Evolutionary conservation across 2,888 invertebrate species (phyloP).

Genomic region (Blastobasis adustella): DNA sequence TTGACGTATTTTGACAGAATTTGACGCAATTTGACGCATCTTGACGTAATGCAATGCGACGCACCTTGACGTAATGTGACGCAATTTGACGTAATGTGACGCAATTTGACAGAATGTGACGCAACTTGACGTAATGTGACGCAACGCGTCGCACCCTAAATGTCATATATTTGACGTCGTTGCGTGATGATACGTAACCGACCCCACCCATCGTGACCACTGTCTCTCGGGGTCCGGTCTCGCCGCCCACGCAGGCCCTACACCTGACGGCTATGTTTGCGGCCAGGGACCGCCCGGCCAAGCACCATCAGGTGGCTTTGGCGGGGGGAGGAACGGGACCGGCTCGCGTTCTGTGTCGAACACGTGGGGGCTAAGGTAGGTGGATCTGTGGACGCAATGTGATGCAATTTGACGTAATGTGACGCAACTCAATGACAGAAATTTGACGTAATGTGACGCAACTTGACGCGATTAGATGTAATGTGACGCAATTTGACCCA

Average conservation of each 20-base stretch:
- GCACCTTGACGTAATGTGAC: not conserved
- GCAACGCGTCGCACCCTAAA: too few relatives aligned
- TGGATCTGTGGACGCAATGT: conserved; percentile 28
- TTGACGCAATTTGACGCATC: too few relatives aligned
- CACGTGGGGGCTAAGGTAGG: conserved; percentile 88
- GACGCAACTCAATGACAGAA: conserved; percentile 67
- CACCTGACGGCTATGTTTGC: conserved; percentile 89
- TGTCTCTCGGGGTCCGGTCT: conserved; percentile 95
- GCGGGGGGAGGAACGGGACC: conserved; percentile 86
- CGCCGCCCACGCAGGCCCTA: conserved; percentile 95
- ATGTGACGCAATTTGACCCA: conserved; percentile 85
- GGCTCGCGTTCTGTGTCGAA: conserved; percentile 89
- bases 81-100: not conserved
- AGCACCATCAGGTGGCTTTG: conserved; percentile 91
- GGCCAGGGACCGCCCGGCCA: conserved; percentile 81
- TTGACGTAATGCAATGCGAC: not conserved
- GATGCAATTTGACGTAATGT: not conserved
- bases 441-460: too few relatives aligned
- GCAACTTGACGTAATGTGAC: too few relatives aligned
- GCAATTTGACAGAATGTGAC: not conserved
- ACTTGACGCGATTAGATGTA: too few relatives aligned
- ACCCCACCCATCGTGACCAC: conserved; percentile 82
- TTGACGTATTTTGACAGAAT: too few relatives aligned
- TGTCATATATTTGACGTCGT: too few relatives aligned
- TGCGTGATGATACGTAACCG: too few relatives aligned